These are phyloP conservation scores for Euura saliciscinereae DNA, from an alignment of 1,140 invertebrate genomes.

Conservation along the genomic window DNA sequence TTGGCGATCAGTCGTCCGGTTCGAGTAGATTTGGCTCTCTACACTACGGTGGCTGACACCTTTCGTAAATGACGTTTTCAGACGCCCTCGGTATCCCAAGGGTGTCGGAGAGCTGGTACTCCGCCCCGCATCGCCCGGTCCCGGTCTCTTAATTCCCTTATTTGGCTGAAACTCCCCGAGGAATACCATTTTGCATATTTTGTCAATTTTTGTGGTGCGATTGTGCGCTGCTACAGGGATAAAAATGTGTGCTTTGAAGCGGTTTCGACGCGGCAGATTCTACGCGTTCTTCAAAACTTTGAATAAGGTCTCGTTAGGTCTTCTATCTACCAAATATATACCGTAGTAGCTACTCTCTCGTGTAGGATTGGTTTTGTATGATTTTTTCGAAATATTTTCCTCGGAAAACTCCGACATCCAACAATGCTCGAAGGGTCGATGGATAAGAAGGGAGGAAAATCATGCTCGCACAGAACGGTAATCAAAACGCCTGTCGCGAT, in stretches of 20 bases:
- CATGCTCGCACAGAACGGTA: too few species aligned
- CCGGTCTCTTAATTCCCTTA: slow-evolving; percentile 43
- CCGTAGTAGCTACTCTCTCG: too few species aligned
- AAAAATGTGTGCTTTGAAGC: slow-evolving; percentile 35
- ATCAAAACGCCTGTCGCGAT: too few species aligned
- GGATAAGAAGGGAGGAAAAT: too few species aligned
- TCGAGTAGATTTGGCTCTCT: slow-evolving; percentile 1
- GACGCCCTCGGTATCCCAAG: slow-evolving; percentile 16
- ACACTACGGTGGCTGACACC: slow-evolving; percentile 1
- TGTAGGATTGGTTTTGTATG: too few species aligned
- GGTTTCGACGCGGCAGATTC: slow-evolving; percentile 30
- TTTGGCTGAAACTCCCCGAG: slow-evolving; percentile 36
- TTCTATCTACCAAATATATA: too few species aligned
- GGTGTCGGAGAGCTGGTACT: slow-evolving; percentile 24
- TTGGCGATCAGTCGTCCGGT: neutral
- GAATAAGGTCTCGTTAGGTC: slow-evolving; percentile 47
- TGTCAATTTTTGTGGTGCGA: slow-evolving; percentile 39
- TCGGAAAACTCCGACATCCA: too few species aligned
- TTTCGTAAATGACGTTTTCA: slow-evolving; percentile 3
- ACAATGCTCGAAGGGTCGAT: too few species aligned
- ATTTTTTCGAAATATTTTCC: slow-evolving; percentile 7
- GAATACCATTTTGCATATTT: slow-evolving; percentile 45
- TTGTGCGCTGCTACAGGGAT: slow-evolving; percentile 34
- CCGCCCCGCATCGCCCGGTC: slow-evolving; percentile 16
- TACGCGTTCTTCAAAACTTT: slow-evolving; percentile 34